These are phyloP conservation scores for Forbesichthys agassizii DNA, from an alignment of 2,113 vertebrate species.

Conservation along the genomic window DNA sequence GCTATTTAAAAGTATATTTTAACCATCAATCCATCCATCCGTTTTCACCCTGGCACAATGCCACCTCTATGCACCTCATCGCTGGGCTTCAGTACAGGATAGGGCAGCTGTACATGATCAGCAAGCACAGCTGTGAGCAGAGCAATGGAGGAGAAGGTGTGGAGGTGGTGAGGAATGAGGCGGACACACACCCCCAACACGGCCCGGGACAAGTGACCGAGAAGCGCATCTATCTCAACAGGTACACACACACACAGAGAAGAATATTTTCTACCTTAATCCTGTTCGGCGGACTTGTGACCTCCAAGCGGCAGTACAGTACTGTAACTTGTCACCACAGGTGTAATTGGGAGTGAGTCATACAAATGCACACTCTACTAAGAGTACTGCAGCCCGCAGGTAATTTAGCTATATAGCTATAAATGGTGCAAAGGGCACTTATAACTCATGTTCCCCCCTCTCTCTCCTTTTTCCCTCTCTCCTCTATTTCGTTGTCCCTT, in stretches of 20 bases:
- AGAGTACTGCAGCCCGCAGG: slow-evolving; percentile 50
- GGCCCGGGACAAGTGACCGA: slow-evolving; percentile 87
- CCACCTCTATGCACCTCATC: neutral
- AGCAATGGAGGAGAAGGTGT: slow-evolving; percentile 87
- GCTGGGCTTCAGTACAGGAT: slow-evolving; percentile 78
- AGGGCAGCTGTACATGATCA: slow-evolving; percentile 94
- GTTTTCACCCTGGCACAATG: neutral
- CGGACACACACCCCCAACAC: slow-evolving; percentile 80
- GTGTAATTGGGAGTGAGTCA: slow-evolving; percentile 63
- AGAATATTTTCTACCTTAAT: slow-evolving; percentile 36
- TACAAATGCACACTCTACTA: slow-evolving; percentile 26
- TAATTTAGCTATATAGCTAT: slow-evolving; percentile 54
- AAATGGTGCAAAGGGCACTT: slow-evolving; percentile 56
- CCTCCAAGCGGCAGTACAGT: slow-evolving; percentile 33
- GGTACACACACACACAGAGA: slow-evolving; percentile 63
- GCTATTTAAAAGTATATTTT: neutral
- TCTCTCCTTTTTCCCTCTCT: neutral
- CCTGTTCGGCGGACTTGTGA: slow-evolving; percentile 48
- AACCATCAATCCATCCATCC: neutral
- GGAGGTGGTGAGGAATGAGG: slow-evolving; percentile 86
- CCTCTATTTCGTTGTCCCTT: neutral
- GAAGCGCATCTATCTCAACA: slow-evolving; percentile 89
- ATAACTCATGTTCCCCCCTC: slow-evolving; percentile 41
- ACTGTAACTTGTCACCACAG: slow-evolving; percentile 45
- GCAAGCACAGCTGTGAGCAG: slow-evolving; percentile 90